Evolutionary conservation across 2,113 vertebrate species (phyloP).

Genomic region (Passer montanus): DNA sequence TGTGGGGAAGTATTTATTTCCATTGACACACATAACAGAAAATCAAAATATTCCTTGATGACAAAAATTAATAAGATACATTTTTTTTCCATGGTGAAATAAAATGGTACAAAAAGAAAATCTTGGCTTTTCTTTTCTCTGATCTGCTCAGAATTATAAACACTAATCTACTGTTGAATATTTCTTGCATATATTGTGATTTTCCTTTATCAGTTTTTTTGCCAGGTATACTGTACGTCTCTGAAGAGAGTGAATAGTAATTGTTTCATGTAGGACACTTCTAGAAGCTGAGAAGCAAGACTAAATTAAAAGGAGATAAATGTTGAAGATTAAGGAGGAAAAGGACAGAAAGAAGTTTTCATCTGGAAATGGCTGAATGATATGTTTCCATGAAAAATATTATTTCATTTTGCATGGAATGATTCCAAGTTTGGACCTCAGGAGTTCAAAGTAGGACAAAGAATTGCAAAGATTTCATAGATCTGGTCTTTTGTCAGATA

Average conservation of each 20-base stretch:
- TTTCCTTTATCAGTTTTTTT: not conserved
- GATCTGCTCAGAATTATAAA: not conserved
- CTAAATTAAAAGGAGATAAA: not conserved
- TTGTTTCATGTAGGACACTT: not conserved
- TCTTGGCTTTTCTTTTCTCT: not conserved
- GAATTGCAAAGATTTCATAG: not conserved
- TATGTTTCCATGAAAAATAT: not conserved
- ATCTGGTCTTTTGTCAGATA: not conserved
- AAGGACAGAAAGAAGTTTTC: not conserved
- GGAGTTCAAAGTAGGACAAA: slow-evolving; percentile 9
- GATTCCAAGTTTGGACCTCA: not conserved
- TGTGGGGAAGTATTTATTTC: not conserved
- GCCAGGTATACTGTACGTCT: not conserved
- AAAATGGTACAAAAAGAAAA: not conserved
- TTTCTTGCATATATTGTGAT: not conserved
- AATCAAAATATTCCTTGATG: not conserved
- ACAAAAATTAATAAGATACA: not conserved
- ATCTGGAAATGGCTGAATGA: not conserved
- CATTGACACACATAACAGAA: not conserved
- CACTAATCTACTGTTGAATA: not conserved
- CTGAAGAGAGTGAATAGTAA: not conserved
- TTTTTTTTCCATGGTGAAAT: not conserved
- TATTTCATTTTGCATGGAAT: not conserved
- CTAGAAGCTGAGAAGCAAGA: not conserved
- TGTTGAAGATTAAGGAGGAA: not conserved